phyloP scores from a whole-genome alignment of 2,113 vertebrate species.

The Siphamia tubifer region DNA sequence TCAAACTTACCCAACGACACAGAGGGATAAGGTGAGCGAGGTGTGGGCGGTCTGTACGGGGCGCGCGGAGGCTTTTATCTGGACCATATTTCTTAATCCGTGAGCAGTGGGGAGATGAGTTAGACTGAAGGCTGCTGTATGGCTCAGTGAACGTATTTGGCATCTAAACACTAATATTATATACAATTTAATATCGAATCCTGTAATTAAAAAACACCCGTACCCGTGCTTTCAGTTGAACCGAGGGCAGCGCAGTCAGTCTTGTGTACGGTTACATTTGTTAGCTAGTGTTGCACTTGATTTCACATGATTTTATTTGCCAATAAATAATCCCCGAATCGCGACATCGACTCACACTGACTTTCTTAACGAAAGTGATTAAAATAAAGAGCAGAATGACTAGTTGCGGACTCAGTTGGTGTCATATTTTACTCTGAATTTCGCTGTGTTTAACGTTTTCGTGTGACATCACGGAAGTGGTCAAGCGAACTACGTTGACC shows the following conservation, averaged over 20 bases:
- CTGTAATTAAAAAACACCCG: fast-evolving
- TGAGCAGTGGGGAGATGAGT: not conserved
- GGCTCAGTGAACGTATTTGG: not conserved
- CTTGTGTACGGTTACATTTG: not conserved
- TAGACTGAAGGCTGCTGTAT: not conserved
- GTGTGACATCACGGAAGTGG: too few species aligned
- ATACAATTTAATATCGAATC: not conserved
- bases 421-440: too few species aligned
- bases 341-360: not conserved
- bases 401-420: too few species aligned
- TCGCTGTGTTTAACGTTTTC: too few species aligned
- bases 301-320: slow-evolving; percentile 12
- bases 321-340: not conserved
- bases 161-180: not conserved
- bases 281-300: slow-evolving; percentile 65
- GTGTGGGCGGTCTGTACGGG: too few species aligned
- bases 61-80: too few species aligned
- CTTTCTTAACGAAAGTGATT: not conserved
- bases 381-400: too few species aligned
- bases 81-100: slow-evolving; percentile 52
- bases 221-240: not conserved
- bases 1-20: not conserved
- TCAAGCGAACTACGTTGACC: too few species aligned
- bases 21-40: slow-evolving; percentile 44
- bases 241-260: not conserved